Conservation (phyloP, 2,797 vertebrate genomes). For the Etheostoma nigrum region DNA sequence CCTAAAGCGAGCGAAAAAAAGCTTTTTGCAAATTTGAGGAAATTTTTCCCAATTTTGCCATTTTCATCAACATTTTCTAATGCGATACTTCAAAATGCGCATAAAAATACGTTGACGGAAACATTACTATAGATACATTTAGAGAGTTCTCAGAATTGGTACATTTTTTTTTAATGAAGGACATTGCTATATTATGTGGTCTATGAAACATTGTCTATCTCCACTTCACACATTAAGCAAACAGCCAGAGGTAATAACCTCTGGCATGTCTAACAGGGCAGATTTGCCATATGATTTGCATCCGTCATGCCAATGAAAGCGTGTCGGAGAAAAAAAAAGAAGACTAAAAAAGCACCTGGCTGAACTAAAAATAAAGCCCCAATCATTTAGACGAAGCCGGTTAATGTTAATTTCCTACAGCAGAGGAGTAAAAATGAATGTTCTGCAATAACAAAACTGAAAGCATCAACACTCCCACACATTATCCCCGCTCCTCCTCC, state of each 20-base stretch:
- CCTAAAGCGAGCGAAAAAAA: no score
- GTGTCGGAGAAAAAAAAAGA: slow-evolving; percentile 22
- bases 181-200: slow-evolving; percentile 7
- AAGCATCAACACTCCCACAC: slow-evolving; percentile 35
- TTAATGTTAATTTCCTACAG: slow-evolving; percentile 28
- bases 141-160: slow-evolving; percentile 8
- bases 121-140: not conserved
- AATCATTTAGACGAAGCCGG: slow-evolving; percentile 17
- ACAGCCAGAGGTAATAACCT: slow-evolving; percentile 21
- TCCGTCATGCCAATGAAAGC: slow-evolving; percentile 37
- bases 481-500: not conserved
- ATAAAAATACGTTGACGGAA: no score
- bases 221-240: not conserved
- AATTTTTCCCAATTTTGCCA: no score
- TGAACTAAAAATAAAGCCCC: slow-evolving; percentile 50
- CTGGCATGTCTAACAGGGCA: slow-evolving; percentile 10
- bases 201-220: not conserved
- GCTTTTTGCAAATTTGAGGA: no score
- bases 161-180: slow-evolving; percentile 26
- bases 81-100: no score
- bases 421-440: slow-evolving; percentile 52
- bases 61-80: no score
- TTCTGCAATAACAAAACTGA: slow-evolving; percentile 63
- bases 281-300: slow-evolving; percentile 52
- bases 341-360: slow-evolving; percentile 30